phyloP scores from a whole-genome alignment of 2,113 vertebrate species.

The Paradisaea rubra region DNA sequence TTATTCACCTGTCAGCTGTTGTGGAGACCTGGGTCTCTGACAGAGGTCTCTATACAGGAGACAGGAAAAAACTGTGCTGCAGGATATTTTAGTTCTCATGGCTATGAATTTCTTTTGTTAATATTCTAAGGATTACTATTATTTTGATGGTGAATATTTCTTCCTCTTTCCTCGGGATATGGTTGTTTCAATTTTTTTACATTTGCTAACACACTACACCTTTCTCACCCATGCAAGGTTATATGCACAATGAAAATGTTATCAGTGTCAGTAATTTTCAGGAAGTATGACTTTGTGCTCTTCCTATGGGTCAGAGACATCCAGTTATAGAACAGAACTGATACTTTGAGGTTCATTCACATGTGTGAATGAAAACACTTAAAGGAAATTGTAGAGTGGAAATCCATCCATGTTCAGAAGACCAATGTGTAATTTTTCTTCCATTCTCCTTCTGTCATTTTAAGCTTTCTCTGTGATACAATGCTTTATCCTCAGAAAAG shows the following conservation, averaged over 20 bases:
- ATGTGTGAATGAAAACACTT: neutral
- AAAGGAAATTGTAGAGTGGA: neutral
- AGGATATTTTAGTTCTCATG: neutral
- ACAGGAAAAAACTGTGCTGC: neutral
- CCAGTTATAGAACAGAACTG: neutral
- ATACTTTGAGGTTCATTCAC: neutral
- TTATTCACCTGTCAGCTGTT: neutral
- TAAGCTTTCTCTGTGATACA: neutral
- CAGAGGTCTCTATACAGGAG: rapidly evolving
- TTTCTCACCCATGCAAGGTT: neutral
- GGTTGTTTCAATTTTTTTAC: neutral
- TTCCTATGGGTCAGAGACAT: neutral
- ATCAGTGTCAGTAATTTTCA: neutral
- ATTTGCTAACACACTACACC: neutral
- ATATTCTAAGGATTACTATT: neutral
- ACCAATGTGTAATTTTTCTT: neutral
- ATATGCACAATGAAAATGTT: neutral
- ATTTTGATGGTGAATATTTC: neutral
- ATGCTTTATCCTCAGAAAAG: neutral
- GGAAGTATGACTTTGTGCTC: neutral
- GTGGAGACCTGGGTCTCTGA: neutral
- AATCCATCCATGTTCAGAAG: neutral
- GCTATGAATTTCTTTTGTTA: neutral
- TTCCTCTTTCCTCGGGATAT: neutral
- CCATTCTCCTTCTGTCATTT: neutral